Evolutionary conservation across 2,888 invertebrate genomes (phyloP).

Genomic region (Trimorus sp.): DNA sequence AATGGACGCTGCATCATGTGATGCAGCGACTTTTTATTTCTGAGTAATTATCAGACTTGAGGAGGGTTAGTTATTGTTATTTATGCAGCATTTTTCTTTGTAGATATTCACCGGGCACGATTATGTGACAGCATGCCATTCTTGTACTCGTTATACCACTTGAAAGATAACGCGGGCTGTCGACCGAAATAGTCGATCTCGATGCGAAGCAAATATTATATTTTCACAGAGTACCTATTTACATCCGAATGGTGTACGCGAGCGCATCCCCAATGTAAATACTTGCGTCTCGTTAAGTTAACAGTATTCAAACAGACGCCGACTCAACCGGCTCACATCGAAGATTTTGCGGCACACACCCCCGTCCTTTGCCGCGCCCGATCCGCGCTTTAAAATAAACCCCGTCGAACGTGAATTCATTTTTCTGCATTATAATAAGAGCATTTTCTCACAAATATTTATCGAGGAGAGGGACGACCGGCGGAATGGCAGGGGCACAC

Average conservation of each 20-base stretch:
- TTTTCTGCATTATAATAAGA: slow-evolving; percentile 52
- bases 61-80: slow-evolving; percentile 56
- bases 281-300: slow-evolving; percentile 76
- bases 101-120: slow-evolving; percentile 53
- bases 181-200: slow-evolving; percentile 67
- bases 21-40: slow-evolving; percentile 51
- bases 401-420: slow-evolving; percentile 50
- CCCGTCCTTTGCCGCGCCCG: slow-evolving; percentile 17
- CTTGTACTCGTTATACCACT: slow-evolving; percentile 63
- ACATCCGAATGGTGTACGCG: slow-evolving; percentile 67
- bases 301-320: slow-evolving; percentile 75
- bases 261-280: slow-evolving; percentile 73
- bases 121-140: slow-evolving; percentile 58
- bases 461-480: slow-evolving; percentile 1
- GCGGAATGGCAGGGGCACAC: slow-evolving; percentile 7
- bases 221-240: slow-evolving; percentile 68
- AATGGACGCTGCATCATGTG: slow-evolving; percentile 38
- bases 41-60: slow-evolving; percentile 55
- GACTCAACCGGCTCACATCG: slow-evolving; percentile 64
- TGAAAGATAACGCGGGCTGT: slow-evolving; percentile 62
- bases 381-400: slow-evolving; percentile 53
- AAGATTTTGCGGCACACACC: slow-evolving; percentile 60
- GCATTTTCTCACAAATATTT: slow-evolving; percentile 51
- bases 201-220: slow-evolving; percentile 66
- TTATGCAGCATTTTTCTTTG: slow-evolving; percentile 53